phyloP scores from a whole-genome alignment of 2,113 vertebrate genomes.

The Phoxinus phoxinus region DNA sequence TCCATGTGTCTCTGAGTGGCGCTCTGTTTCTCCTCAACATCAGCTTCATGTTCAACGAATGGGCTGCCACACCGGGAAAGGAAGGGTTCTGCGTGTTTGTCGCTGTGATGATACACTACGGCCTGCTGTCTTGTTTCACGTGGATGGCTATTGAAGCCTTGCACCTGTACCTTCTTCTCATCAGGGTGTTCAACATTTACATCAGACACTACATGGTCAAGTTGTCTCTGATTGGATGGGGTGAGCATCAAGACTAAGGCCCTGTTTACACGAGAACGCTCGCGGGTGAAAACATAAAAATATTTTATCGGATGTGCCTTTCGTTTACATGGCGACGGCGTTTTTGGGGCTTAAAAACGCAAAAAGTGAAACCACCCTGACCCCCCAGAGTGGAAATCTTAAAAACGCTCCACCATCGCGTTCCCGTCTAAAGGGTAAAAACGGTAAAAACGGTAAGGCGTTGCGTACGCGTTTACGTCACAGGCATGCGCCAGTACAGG shows the following conservation, averaged over 20 bases:
- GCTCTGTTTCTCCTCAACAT: conserved; percentile 72
- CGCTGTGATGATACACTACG: conserved; percentile 68
- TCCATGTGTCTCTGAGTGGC: conserved; percentile 72
- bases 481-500: too few species aligned
- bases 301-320: too few species aligned
- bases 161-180: conserved; percentile 72
- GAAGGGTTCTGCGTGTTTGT: conserved; percentile 65
- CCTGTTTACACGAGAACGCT: too few species aligned
- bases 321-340: too few species aligned
- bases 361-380: too few species aligned
- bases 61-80: conserved; percentile 53
- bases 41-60: conserved; percentile 71
- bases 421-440: too few species aligned
- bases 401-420: too few species aligned
- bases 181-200: conserved; percentile 74
- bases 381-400: too few species aligned
- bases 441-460: too few species aligned
- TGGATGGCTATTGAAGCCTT: conserved; percentile 77
- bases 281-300: too few species aligned
- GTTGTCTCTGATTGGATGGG: conserved; percentile 72
- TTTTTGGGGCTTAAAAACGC: too few species aligned
- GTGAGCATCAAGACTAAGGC: conserved; percentile 63
- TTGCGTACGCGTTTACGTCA: too few species aligned
- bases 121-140: conserved; percentile 72
- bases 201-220: conserved; percentile 71